Base-by-base conservation (phyloP, 2,888 invertebrate genomes). In the Lithosia quadra region DNA sequence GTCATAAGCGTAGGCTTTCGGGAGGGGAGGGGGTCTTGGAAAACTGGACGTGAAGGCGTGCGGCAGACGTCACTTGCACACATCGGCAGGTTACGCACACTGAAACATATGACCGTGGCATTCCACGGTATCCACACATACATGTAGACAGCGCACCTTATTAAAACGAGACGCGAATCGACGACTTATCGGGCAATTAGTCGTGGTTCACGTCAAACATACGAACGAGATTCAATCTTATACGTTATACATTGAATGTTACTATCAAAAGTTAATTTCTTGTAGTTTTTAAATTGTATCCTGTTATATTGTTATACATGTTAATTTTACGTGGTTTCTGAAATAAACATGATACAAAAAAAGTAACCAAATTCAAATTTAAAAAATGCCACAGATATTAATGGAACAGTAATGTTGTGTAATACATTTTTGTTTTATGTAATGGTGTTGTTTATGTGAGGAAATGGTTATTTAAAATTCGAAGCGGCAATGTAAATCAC, bases 161-260 rank as follows among this genome's bases (percentile, higher is more conserved):
- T 95, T 95, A 94, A 94, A 94, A 94, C 94, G 94, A 94, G 94
- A 94, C 92, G 92, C 92, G 92, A 94, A 94, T 94, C 93, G 94
- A 92, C 94, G 94, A 94, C 93, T 95, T 95, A 94, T 94, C 94
- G 94, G 92, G 91, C 94, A 94, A 94, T 94, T 95, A 95, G 94
- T 94, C 91, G 92, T 90, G 89, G 89, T 89, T 88, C 89, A 90
- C 91, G 90, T 91, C 92, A 91, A 91, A 90, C 88, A 86, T 86
- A 89, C 83, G 85, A 79, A 81, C 88, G 92, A 82, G 75, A 67
- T 77, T 74, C 78, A 86, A 83, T 86, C 84, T 77, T 87, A 86
- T 88, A 86, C 81, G 77, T 75, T 80, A 82, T 94, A 91, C 94
- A 93, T 91, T 91, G 92, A 87, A 81, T 84, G 74, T 72, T 80